Percentiles rank a stretch among this genome's conserved stretches.
phyloP scores from a whole-genome alignment of 2,113 vertebrate genomes.

The Cephalophus harveyi region DNA sequence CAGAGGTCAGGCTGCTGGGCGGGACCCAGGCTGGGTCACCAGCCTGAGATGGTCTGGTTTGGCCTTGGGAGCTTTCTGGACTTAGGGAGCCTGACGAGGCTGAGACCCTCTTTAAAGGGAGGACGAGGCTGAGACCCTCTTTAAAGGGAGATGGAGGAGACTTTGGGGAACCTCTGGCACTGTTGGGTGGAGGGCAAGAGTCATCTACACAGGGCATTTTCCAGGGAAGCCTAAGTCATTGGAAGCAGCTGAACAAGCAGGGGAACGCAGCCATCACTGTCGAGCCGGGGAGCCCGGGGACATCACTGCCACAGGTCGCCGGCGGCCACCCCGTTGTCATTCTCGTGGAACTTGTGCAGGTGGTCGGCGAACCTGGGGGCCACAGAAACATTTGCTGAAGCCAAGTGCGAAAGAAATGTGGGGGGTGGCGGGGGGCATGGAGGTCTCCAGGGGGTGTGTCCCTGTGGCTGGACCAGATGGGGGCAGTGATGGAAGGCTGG shows the following conservation, averaged over 20 bases:
- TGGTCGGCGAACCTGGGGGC: constrained; percentile 92
- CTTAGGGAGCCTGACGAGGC: not conserved
- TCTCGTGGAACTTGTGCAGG: constrained; percentile 94
- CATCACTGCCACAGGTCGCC: constrained; percentile 83
- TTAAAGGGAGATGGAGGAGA: not conserved
- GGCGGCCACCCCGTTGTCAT: constrained; percentile 56
- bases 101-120: not conserved
- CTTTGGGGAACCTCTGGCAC: not conserved
- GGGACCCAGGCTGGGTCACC: not conserved
- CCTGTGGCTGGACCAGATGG: too few species aligned
- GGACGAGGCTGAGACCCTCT: not conserved
- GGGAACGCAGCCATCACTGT: not conserved
- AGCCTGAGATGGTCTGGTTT: not conserved
- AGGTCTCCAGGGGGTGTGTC: too few species aligned
- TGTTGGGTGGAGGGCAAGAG: not conserved
- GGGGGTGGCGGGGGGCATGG: not conserved
- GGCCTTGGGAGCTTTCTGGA: not conserved
- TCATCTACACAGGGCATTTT: not conserved
- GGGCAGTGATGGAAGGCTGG: not conserved
- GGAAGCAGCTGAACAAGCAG: constrained; percentile 30
- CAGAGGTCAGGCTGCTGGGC: not conserved
- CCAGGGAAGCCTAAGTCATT: not conserved
- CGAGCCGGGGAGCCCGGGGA: accelerated
- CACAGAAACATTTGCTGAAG: not conserved
- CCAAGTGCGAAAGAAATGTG: accelerated